A percentile compares a stretch with the other conserved stretches of the same genome.
Evolutionary conservation across 2,797 vertebrate genomes (phyloP).

Genomic region (Manis crassicaudata): DNA sequence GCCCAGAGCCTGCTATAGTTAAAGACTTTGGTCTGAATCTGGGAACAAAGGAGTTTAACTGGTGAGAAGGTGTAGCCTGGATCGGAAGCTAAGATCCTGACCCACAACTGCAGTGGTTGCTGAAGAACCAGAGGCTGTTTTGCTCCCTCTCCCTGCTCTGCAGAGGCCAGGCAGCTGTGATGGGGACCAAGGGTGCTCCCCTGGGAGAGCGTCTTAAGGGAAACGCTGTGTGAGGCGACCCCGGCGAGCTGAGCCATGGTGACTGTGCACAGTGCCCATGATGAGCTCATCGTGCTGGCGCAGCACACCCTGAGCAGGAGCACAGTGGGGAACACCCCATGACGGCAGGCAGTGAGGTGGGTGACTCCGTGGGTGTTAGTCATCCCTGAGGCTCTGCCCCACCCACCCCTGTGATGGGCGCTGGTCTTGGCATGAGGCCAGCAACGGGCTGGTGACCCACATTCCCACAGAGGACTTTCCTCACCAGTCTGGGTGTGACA

Average conservation of each 20-base stretch:
- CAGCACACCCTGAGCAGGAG: constrained; percentile 31
- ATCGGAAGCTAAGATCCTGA: neutral
- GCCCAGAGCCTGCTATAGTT: too few relatives aligned
- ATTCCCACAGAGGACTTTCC: constrained; percentile 65
- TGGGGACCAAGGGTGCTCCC: neutral
- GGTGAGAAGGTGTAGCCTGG: neutral
- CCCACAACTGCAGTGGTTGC: neutral
- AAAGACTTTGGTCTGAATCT: neutral
- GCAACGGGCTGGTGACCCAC: constrained; percentile 22
- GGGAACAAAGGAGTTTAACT: neutral
- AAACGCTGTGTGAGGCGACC: neutral
- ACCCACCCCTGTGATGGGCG: neutral
- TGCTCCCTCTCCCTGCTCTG: neutral
- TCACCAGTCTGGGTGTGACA: constrained; percentile 46
- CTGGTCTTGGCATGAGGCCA: constrained; percentile 14
- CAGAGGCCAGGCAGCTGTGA: neutral
- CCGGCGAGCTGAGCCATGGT: constrained; percentile 48
- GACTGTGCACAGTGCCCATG: constrained; percentile 43
- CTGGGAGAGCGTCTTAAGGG: neutral
- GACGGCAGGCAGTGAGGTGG: neutral
- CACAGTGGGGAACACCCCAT: constrained; percentile 53
- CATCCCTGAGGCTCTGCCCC: constrained; percentile 18
- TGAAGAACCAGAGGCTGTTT: neutral
- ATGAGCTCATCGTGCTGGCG: constrained; percentile 71
- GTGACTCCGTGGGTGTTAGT: constrained; percentile 67